These are phyloP conservation scores for Riparia riparia DNA, from an alignment of 2,113 vertebrate species.

Conservation along the genomic window DNA sequence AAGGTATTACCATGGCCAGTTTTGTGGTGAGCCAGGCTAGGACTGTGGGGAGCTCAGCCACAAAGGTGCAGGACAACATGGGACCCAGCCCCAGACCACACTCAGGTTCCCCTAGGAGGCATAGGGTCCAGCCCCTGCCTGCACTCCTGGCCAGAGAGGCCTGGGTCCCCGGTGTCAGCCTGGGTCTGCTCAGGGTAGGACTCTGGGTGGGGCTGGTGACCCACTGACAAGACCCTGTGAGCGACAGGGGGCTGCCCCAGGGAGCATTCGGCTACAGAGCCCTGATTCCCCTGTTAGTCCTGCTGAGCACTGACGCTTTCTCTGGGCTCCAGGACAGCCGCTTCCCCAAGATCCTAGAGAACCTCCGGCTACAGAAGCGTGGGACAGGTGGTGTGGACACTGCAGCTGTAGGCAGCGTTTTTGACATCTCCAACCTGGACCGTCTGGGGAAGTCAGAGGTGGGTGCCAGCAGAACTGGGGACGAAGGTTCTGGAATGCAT, in stretches of 20 bases:
- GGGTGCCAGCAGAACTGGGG: not conserved
- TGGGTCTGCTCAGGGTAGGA: not conserved
- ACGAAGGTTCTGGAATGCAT: rapidly evolving
- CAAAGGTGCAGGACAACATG: rapidly evolving
- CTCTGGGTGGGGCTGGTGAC: not conserved
- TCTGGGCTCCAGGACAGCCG: constrained; percentile 83
- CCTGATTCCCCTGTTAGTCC: not conserved
- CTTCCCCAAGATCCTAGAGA: constrained; percentile 91
- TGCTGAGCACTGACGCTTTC: not conserved
- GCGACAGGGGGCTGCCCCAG: not conserved
- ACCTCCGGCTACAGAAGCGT: constrained; percentile 93
- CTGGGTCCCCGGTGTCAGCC: rapidly evolving
- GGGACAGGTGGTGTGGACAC: constrained; percentile 97
- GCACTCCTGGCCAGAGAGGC: not conserved
- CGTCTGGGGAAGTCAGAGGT: constrained; percentile 95
- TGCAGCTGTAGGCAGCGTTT: constrained; percentile 83
- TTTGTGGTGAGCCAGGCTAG: not conserved
- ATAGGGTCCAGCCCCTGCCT: rapidly evolving
- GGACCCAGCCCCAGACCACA: rapidly evolving
- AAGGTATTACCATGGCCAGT: constrained; percentile 71
- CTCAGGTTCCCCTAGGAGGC: not conserved
- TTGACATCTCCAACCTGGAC: constrained; percentile 97
- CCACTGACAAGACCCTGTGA: not conserved
- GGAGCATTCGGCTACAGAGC: rapidly evolving
- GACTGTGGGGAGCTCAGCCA: not conserved